phyloP scores from a whole-genome alignment of 2,888 invertebrate genomes.

The Erebia ligea region DNA sequence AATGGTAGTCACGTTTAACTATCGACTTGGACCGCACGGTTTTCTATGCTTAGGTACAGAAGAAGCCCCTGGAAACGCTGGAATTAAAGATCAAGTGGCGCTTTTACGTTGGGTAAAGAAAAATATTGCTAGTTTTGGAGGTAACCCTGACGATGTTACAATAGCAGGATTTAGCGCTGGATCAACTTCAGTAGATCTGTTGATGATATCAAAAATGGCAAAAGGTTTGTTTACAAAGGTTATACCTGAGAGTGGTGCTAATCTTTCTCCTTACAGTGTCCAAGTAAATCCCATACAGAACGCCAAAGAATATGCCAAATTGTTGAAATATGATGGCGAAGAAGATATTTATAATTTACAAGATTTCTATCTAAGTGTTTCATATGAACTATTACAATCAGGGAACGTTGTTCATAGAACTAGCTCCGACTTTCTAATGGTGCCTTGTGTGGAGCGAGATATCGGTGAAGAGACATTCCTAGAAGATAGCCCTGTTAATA shows the following conservation, averaged over 20 bases:
- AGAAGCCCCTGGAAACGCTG: constrained; percentile 51
- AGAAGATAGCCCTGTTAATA: constrained; percentile 50
- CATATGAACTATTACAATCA: constrained; percentile 48
- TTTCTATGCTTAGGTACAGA: constrained; percentile 49
- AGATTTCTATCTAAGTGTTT: constrained; percentile 52
- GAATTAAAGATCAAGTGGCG: constrained; percentile 52
- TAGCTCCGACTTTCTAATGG: constrained; percentile 44
- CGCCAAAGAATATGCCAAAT: constrained; percentile 45
- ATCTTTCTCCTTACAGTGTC: constrained; percentile 41
- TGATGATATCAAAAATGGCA: constrained; percentile 47
- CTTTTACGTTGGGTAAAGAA: constrained; percentile 49
- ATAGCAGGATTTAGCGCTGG: constrained; percentile 53
- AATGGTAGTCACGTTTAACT: constrained; percentile 57
- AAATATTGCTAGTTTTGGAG: constrained; percentile 52
- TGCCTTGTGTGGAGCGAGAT: constrained; percentile 49
- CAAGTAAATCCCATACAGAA: constrained; percentile 46
- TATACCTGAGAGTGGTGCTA: constrained; percentile 47
- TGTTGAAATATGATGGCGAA: constrained; percentile 46
- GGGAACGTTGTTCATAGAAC: constrained; percentile 39
- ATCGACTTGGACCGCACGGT: constrained; percentile 52
- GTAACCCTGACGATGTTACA: constrained; percentile 51
- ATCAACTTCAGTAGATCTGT: constrained; percentile 44
- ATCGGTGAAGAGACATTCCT: constrained; percentile 48
- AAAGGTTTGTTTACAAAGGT: constrained; percentile 45
- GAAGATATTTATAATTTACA: constrained; percentile 53